Evolutionary conservation across 64 coral and sea anemone genomes (phyloP).

Genomic region (Montipora efflorescens): DNA sequence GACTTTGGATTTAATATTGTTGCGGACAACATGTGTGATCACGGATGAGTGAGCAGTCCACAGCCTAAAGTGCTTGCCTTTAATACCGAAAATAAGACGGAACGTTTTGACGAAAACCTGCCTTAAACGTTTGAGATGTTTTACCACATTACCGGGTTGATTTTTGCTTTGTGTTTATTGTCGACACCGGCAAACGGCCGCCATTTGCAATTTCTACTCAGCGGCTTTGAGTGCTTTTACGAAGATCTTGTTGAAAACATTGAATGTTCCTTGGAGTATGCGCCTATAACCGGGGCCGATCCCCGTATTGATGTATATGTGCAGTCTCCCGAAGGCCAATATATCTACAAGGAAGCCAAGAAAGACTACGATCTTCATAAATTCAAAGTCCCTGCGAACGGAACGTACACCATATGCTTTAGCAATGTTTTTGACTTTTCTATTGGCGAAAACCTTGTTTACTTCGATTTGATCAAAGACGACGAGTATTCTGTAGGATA

Average conservation of each 20-base stretch:
- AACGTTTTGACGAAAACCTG: not conserved
- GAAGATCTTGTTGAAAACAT: slow-evolving; percentile 86
- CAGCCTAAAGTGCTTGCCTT: not conserved
- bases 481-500: slow-evolving; percentile 40
- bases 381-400: slow-evolving; percentile 74
- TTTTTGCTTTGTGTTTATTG: slow-evolving; percentile 20
- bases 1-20: slow-evolving; percentile 4
- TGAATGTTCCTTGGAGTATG: slow-evolving; percentile 93
- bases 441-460: slow-evolving; percentile 94
- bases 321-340: slow-evolving; percentile 78
- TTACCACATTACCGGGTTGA: not conserved
- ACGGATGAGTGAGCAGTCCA: not conserved
- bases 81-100: not conserved
- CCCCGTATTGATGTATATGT: slow-evolving; percentile 86
- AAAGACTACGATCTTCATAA: slow-evolving; percentile 97
- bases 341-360: slow-evolving; percentile 85
- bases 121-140: not conserved
- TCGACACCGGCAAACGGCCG: slow-evolving; percentile 56
- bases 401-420: slow-evolving; percentile 94
- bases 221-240: slow-evolving; percentile 98
- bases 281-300: slow-evolving; percentile 92
- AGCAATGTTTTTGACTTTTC: slow-evolving; percentile 97
- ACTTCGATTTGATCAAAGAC: slow-evolving; percentile 96
- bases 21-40: slow-evolving; percentile 7
- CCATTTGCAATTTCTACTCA: slow-evolving; percentile 95